Base-by-base conservation (phyloP, 2,888 invertebrate species). In the Zonitis immaculata region DNA sequence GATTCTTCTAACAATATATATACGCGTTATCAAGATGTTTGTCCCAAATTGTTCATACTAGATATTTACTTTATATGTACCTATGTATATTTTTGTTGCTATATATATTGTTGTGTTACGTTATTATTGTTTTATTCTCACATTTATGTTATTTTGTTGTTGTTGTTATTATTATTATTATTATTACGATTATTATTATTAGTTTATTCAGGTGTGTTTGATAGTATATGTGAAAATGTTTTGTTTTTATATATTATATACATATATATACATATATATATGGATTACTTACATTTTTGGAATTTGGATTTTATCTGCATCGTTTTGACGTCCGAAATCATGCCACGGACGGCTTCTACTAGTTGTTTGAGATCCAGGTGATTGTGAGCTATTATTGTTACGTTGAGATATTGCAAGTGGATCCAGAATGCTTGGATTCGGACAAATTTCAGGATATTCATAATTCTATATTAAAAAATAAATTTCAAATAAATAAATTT, bases 301-400 rank as follows among this genome's bases (percentile, higher is more conserved):
- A 80, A 96, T 96, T 81, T 95, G 94, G 73, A 96, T 92, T 82
- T 95, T 95, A 77, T 95, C 95, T 52, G 91, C 91, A 76, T 95
- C 94, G 73, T 92, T 92, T 74, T 93, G 93, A 62, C 94, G 82
- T 52, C 92, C 94, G 77, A 93, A 95, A 79, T 94, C 95, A 77
- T 93, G 94, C 93, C 92, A 94, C 64, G 92, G 92, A 69, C 91
- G 79, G 65, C 90, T 91, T 72, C 91, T 82, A 59, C 88, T 82
- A 43, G 82, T 81, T 49, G 82, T 77, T 72, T 78, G 73, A 18
- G 72, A 69, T 59, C 75, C 74, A 35, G 76, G 75, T 11, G 76
- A 75, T 60, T 74, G 74, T 20, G 76, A 69, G 49, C 69, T 70
- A 49, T 65, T 70, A 44, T 65, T 70, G 57, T 70, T 73, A 44